phyloP scores from a whole-genome alignment of 2,888 invertebrate genomes.

The Catocala fraxini region DNA sequence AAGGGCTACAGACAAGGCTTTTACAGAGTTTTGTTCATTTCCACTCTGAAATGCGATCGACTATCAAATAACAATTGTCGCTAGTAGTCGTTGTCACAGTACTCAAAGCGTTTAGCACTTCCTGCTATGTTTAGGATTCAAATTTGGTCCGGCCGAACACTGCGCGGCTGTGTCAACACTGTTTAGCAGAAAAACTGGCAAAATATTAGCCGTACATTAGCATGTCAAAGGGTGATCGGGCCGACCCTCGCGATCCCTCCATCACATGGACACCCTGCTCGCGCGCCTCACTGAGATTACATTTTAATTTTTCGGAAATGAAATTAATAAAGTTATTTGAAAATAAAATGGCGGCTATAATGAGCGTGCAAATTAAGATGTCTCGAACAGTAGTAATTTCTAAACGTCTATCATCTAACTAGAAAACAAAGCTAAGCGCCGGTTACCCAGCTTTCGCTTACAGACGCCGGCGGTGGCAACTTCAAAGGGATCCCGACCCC shows the following conservation, averaged over 20 bases:
- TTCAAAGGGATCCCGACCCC: conserved; percentile 80
- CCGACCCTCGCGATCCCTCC: conserved; percentile 51
- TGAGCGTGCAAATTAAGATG: conserved; percentile 49
- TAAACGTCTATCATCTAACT: conserved; percentile 79
- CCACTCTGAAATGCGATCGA: too few species aligned
- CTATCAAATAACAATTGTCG: too few species aligned
- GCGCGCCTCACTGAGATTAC: conserved; percentile 59
- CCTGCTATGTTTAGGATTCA: conserved; percentile 8
- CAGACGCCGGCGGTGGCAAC: conserved; percentile 81
- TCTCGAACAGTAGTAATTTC: conserved; percentile 73
- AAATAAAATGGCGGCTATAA: conserved; percentile 30
- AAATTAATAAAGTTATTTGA: conserved; percentile 13
- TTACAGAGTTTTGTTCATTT: too few species aligned
- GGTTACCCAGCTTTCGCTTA: conserved; percentile 82
- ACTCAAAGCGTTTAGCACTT: neutral
- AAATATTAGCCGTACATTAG: conserved; percentile 68
- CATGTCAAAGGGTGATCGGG: conserved; percentile 75
- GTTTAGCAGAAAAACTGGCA: conserved; percentile 57
- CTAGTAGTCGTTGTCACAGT: too few species aligned
- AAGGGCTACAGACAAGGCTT: too few species aligned
- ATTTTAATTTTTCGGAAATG: conserved; percentile 42
- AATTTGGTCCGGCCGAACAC: conserved; percentile 11
- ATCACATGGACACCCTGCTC: conserved; percentile 56
- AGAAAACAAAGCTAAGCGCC: conserved; percentile 84
- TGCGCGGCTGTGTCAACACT: conserved; percentile 49